Evolutionary conservation across 2,797 vertebrate species (phyloP).

Genomic region (Australoheros facetus): DNA sequence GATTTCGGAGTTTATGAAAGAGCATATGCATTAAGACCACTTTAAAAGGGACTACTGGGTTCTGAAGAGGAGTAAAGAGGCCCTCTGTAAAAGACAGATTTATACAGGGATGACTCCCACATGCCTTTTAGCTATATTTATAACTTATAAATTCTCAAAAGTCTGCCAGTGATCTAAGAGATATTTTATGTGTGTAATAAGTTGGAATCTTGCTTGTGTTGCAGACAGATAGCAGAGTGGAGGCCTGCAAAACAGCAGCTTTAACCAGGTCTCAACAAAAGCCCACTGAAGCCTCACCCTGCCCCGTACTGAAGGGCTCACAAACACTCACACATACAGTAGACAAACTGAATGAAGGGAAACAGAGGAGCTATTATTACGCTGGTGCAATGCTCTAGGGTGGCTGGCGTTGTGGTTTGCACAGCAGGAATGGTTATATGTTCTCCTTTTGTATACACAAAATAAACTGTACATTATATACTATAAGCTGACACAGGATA

Average conservation of each 20-base stretch:
- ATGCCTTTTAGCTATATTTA: conserved; percentile 35
- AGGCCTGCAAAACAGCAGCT: conserved; percentile 13
- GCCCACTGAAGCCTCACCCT: conserved; percentile 38
- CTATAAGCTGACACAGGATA: background rate
- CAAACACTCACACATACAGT: conserved; percentile 1
- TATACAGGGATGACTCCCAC: conserved; percentile 18
- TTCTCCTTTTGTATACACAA: background rate
- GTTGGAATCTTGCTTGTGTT: conserved; percentile 9
- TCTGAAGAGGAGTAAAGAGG: conserved; percentile 24
- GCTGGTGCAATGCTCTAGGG: conserved; percentile 23
- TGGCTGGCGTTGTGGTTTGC: conserved; percentile 4
- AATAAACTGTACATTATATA: background rate
- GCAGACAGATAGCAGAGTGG: conserved; percentile 15
- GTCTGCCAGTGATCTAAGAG: conserved; percentile 18
- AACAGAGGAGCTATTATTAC: conserved; percentile 46
- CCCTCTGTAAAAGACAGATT: conserved; percentile 41
- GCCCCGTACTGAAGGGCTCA: background rate
- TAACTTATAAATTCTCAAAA: conserved; percentile 28
- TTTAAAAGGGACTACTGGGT: conserved; percentile 53
- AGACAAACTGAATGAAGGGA: background rate
- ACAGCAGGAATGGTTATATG: background rate
- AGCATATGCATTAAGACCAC: conserved; percentile 55
- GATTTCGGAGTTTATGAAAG: conserved; percentile 51
- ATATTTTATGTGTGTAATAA: conserved; percentile 10
- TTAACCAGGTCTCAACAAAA: conserved; percentile 49